Conservation (phyloP, 2,113 vertebrate genomes). For the Muntiacus muntjak region DNA sequence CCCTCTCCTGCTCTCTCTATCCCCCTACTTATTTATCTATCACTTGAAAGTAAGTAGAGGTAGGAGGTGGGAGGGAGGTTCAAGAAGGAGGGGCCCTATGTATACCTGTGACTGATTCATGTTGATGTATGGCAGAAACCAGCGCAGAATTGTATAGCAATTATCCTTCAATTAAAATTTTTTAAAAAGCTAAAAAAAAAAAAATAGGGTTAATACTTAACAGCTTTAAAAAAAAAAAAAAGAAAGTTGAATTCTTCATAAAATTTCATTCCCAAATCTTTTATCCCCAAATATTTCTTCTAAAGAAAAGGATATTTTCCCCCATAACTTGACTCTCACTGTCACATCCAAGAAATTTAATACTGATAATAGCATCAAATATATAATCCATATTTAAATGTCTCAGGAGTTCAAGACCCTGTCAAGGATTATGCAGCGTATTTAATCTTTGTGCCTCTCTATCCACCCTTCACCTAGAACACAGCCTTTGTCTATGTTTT, state of each 20-base stretch:
- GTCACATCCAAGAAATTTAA: neutral
- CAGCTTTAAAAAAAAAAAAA: neutral
- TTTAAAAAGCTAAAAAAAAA: neutral
- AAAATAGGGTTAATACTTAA: neutral
- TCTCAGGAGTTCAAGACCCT: neutral
- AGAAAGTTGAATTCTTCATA: neutral
- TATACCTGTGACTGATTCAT: neutral
- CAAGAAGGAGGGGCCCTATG: neutral
- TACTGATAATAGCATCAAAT: too few species aligned
- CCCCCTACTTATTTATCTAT: neutral
- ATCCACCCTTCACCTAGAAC: neutral
- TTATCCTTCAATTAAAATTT: neutral
- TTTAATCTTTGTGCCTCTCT: neutral
- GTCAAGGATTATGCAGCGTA: accelerated
- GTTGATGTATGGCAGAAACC: neutral
- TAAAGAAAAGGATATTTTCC: neutral
- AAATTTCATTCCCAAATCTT: neutral
- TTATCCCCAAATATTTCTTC: neutral
- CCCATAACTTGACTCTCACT: neutral
- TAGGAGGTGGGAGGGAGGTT: neutral
- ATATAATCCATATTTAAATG: neutral
- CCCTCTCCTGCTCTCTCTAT: neutral
- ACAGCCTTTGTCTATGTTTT: neutral
- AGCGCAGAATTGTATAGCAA: neutral
- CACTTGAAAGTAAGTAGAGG: neutral